Conservation (phyloP, 2,113 vertebrate genomes). For the Labeo catla region DNA sequence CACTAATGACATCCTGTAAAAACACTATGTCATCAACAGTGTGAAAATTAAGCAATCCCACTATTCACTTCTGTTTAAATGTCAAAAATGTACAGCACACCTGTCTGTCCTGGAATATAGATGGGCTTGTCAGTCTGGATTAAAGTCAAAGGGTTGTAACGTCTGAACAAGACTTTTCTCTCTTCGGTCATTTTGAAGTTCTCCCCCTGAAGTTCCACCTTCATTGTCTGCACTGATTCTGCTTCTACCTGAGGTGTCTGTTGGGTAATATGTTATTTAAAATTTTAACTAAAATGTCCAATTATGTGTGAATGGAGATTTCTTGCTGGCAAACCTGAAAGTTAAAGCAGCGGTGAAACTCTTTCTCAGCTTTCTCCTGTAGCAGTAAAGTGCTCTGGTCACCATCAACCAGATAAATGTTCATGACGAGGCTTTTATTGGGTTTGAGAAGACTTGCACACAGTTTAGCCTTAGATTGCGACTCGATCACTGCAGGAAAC, state of each 20-base stretch:
- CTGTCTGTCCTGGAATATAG: slow-evolving; percentile 75
- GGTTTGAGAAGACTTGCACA: slow-evolving; percentile 68
- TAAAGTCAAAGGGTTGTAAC: slow-evolving; percentile 56
- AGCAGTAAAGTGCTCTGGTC: slow-evolving; percentile 41
- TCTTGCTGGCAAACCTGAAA: slow-evolving; percentile 60
- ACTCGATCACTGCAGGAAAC: slow-evolving; percentile 69
- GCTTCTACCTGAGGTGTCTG: slow-evolving; percentile 62
- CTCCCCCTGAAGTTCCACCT: slow-evolving; percentile 64
- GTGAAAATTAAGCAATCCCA: neutral
- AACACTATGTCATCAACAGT: neutral
- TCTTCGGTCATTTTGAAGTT: slow-evolving; percentile 62
- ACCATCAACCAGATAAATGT: slow-evolving; percentile 55
- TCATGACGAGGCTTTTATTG: slow-evolving; percentile 66
- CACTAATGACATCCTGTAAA: neutral
- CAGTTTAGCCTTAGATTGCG: slow-evolving; percentile 64
- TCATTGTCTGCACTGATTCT: slow-evolving; percentile 51
- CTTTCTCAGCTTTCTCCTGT: slow-evolving; percentile 19
- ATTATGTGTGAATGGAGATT: neutral
- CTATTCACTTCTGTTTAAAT: neutral
- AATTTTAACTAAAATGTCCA: neutral
- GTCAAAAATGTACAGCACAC: slow-evolving; percentile 50
- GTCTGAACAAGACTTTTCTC: slow-evolving; percentile 65
- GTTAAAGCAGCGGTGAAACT: slow-evolving; percentile 61
- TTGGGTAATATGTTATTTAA: neutral
- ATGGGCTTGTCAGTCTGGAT: slow-evolving; percentile 74